Evolutionary conservation across 2,888 invertebrate species (phyloP).

Genomic region (Epiperipatus broadwayi): DNA sequence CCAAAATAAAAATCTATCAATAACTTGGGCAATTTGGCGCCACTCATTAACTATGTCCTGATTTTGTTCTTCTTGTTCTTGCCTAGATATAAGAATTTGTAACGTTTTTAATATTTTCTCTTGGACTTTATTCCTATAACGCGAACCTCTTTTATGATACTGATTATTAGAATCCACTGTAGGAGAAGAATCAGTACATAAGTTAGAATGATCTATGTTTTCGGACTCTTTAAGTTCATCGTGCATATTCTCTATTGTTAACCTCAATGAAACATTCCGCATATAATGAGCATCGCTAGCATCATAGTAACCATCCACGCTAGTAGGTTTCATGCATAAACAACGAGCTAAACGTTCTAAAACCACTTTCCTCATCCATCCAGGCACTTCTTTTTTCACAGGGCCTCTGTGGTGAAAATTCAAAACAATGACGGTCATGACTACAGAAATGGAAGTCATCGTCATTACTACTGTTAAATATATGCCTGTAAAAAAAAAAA

Average conservation of each 20-base stretch:
- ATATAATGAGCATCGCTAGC: too few species aligned
- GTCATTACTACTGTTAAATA: slow-evolving; percentile 39
- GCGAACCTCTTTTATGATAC: too few species aligned
- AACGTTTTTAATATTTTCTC: slow-evolving; percentile 32
- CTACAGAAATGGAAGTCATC: slow-evolving; percentile 36
- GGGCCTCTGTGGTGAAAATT: slow-evolving; percentile 39
- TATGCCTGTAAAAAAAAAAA: slow-evolving; percentile 28
- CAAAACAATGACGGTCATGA: slow-evolving; percentile 36
- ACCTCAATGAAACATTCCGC: slow-evolving; percentile 24
- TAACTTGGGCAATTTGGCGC: slow-evolving; percentile 35
- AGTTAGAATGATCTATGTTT: background rate
- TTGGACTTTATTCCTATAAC: slow-evolving; percentile 20
- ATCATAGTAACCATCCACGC: too few species aligned
- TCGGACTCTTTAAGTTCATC: slow-evolving; percentile 25
- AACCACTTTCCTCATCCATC: slow-evolving; percentile 29
- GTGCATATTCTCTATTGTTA: slow-evolving; percentile 27
- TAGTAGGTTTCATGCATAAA: slow-evolving; percentile 15
- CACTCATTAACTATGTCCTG: slow-evolving; percentile 34
- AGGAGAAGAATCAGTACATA: background rate
- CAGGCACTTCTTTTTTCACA: slow-evolving; percentile 31
- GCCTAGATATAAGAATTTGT: slow-evolving; percentile 30
- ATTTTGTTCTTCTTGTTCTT: slow-evolving; percentile 30
- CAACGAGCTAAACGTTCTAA: slow-evolving; percentile 17
- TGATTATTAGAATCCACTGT: slow-evolving; percentile 6
- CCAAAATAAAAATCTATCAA: slow-evolving; percentile 37